Evolutionary conservation across 2,888 invertebrate species (phyloP).

Genomic region (Zaprionus bogoriensis): DNA sequence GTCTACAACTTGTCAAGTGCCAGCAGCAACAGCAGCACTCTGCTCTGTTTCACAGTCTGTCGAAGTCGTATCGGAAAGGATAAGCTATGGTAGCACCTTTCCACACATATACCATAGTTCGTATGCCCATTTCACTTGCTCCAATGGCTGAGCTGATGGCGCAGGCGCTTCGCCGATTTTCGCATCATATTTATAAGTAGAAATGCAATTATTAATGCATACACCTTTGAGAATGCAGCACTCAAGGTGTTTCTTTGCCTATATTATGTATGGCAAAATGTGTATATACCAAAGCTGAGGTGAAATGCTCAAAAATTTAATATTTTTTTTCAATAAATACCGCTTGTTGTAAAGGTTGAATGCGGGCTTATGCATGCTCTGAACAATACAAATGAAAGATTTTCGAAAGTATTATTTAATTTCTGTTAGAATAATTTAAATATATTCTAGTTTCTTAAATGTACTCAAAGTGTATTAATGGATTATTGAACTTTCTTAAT

Average conservation of each 20-base stretch:
- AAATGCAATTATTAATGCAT: constrained; percentile 63
- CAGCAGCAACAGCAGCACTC: constrained; percentile 19
- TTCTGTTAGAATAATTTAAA: not conserved
- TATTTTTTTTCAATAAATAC: constrained; percentile 45
- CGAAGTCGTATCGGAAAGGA: constrained; percentile 36
- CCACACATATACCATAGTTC: not conserved
- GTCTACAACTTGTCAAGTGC: constrained; percentile 59
- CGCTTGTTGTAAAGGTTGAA: not conserved
- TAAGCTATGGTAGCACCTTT: constrained; percentile 6
- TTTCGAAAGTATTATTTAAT: not conserved
- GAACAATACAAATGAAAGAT: too few species aligned
- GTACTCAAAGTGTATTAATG: not conserved
- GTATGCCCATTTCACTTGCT: constrained; percentile 47
- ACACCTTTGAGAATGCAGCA: constrained; percentile 33
- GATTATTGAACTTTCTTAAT: too few species aligned
- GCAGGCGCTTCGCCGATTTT: constrained; percentile 48
- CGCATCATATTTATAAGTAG: constrained; percentile 65
- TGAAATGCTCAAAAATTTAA: constrained; percentile 28
- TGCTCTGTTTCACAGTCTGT: constrained; percentile 13
- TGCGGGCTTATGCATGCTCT: constrained; percentile 5
- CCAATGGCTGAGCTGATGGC: constrained; percentile 35
- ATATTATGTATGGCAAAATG: constrained; percentile 1
- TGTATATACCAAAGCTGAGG: not conserved
- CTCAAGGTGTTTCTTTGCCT: constrained; percentile 36
- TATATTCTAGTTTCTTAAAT: too few species aligned